phyloP scores from a whole-genome alignment of 64 coral and sea anemone genomes.

The Montipora foliosa region DNA sequence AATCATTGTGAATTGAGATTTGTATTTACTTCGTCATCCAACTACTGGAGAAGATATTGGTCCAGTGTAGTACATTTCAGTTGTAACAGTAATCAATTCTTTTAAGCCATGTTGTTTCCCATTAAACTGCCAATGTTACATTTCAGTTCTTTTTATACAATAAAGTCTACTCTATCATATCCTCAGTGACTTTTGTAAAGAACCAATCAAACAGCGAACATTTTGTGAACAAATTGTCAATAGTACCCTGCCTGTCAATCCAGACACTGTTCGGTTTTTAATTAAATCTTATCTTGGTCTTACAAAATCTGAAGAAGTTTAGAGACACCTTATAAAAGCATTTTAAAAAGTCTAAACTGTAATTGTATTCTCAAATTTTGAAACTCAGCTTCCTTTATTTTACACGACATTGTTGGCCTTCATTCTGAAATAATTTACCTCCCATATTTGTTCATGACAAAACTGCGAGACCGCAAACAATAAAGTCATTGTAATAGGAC shows the following conservation, averaged over 20 bases:
- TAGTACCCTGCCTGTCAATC: too few species aligned
- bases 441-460: not conserved
- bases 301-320: too few species aligned
- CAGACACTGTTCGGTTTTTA: too few species aligned
- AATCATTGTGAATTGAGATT: too few species aligned
- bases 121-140: not conserved
- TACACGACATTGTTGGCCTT: not conserved
- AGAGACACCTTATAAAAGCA: too few species aligned
- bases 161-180: not conserved
- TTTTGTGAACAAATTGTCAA: not conserved
- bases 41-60: too few species aligned
- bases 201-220: not conserved
- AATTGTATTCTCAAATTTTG: not conserved
- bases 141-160: not conserved
- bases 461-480: slow-evolving; percentile 6
- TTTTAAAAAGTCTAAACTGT: too few species aligned
- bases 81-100: too few species aligned
- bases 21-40: too few species aligned
- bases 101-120: too few species aligned
- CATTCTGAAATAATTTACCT: not conserved
- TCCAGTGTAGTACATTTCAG: too few species aligned
- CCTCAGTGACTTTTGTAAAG: not conserved
- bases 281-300: too few species aligned
- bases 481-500: not conserved
- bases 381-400: not conserved